These are phyloP conservation scores for Drosophila kanapiae DNA, from an alignment of 1,140 invertebrate genomes.

Conservation along the genomic window DNA sequence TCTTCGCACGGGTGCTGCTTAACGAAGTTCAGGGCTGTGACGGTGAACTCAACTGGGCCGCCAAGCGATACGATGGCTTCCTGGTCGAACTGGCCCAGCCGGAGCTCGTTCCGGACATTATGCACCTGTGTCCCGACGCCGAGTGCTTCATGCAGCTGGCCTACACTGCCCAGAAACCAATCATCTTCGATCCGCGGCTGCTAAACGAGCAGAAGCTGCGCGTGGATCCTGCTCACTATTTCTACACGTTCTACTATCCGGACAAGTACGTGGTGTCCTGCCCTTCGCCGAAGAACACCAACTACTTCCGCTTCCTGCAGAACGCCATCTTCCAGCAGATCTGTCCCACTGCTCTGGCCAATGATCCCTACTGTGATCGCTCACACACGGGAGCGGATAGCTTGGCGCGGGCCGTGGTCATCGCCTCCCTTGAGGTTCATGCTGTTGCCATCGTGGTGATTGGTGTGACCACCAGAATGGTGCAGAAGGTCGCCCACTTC, in stretches of 20 bases:
- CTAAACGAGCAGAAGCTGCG: constrained; percentile 55
- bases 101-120: constrained; percentile 38
- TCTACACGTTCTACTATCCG: constrained; percentile 71
- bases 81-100: constrained; percentile 59
- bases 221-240: constrained; percentile 63
- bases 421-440: constrained; percentile 64
- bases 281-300: not conserved
- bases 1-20: constrained; percentile 67
- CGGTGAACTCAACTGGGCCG: constrained; percentile 67
- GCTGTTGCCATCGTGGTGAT: constrained; percentile 69
- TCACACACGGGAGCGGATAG: constrained; percentile 73
- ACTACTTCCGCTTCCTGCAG: constrained; percentile 62
- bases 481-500: constrained; percentile 75
- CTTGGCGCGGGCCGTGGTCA: constrained; percentile 56
- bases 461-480: constrained; percentile 70
- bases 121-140: constrained; percentile 63
- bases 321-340: constrained; percentile 64
- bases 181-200: constrained; percentile 54
- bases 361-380: constrained; percentile 57
- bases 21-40: constrained; percentile 68
- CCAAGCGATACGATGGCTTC: constrained; percentile 71
- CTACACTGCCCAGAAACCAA: constrained; percentile 66
- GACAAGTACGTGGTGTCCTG: constrained; percentile 69
- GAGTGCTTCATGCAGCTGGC: constrained; percentile 62
- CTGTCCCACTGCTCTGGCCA: constrained; percentile 26